phyloP scores from a whole-genome alignment of 2,797 vertebrate species.

The Pangasius macronema region DNA sequence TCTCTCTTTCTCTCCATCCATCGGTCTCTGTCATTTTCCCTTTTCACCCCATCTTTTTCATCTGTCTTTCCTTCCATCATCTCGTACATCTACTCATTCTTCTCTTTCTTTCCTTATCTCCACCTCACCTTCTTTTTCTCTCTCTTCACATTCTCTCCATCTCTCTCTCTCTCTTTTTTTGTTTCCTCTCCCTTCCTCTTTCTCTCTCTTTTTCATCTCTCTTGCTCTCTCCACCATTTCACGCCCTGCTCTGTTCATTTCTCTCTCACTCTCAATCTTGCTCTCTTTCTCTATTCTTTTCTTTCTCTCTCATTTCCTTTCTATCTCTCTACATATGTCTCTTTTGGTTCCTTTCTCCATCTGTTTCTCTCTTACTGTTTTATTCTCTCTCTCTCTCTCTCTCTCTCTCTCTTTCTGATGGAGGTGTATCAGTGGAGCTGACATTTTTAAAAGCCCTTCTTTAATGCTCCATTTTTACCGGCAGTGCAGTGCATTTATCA shows the following conservation, averaged over 20 bases:
- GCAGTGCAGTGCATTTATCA: background rate
- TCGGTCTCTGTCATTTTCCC: background rate
- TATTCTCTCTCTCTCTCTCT: background rate
- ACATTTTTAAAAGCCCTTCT: constrained; percentile 1
- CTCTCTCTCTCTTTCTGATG: background rate
- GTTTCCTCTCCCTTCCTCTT: background rate
- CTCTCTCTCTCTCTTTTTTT: background rate
- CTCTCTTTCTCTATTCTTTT: background rate
- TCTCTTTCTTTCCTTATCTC: background rate
- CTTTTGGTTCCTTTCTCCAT: background rate
- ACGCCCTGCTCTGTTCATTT: background rate
- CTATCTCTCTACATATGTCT: background rate
- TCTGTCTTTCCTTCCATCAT: background rate
- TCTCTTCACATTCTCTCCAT: background rate
- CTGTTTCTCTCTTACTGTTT: background rate
- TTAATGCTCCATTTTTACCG: background rate
- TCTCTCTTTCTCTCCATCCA: background rate
- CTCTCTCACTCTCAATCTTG: background rate
- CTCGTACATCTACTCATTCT: background rate
- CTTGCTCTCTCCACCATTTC: background rate
- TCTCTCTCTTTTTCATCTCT: background rate
- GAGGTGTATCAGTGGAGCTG: background rate
- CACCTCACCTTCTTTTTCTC: background rate
- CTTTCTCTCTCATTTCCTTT: background rate
- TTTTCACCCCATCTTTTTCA: background rate